A percentile compares a stretch with the other conserved stretches of the same genome.
These are phyloP conservation scores for Crocidura indochinensis DNA, from an alignment of 2,797 vertebrate species.

Conservation along the genomic window DNA sequence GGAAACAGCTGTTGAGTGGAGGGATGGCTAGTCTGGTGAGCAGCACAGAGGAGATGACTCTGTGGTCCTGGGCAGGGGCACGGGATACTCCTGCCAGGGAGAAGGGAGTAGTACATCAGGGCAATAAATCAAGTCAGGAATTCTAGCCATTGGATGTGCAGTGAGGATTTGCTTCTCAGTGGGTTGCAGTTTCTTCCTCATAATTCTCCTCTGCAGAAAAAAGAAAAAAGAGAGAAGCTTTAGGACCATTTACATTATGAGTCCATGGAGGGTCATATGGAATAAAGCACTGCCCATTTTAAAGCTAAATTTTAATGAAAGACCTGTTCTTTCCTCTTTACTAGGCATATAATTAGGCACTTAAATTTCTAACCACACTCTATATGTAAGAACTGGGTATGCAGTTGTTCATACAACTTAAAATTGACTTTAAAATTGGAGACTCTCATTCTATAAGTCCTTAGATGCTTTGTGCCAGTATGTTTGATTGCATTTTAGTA, in stretches of 20 bases:
- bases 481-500: not conserved
- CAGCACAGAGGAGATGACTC: slow-evolving; percentile 53
- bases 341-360: not conserved
- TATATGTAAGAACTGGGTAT: not conserved
- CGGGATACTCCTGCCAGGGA: slow-evolving; percentile 73
- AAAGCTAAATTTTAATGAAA: slow-evolving; percentile 26
- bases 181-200: slow-evolving; percentile 75
- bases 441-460: not conserved
- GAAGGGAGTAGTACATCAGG: slow-evolving; percentile 7
- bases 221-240: not conserved
- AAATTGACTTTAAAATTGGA: slow-evolving; percentile 27
- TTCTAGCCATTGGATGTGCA: slow-evolving; percentile 67
- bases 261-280: not conserved
- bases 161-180: slow-evolving; percentile 75
- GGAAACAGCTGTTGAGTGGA: slow-evolving; percentile 77
- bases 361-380: not conserved
- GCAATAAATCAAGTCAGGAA: slow-evolving; percentile 81
- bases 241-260: slow-evolving; percentile 5
- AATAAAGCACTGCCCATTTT: slow-evolving; percentile 11
- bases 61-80: slow-evolving; percentile 66
- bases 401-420: not conserved
- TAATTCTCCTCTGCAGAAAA: slow-evolving; percentile 73
- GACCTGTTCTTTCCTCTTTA: slow-evolving; percentile 6
- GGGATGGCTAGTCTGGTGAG: slow-evolving; percentile 58
- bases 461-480: slow-evolving; percentile 7